These are phyloP conservation scores for Thumatha senex DNA, from an alignment of 2,888 invertebrate species.

Conservation along the genomic window DNA sequence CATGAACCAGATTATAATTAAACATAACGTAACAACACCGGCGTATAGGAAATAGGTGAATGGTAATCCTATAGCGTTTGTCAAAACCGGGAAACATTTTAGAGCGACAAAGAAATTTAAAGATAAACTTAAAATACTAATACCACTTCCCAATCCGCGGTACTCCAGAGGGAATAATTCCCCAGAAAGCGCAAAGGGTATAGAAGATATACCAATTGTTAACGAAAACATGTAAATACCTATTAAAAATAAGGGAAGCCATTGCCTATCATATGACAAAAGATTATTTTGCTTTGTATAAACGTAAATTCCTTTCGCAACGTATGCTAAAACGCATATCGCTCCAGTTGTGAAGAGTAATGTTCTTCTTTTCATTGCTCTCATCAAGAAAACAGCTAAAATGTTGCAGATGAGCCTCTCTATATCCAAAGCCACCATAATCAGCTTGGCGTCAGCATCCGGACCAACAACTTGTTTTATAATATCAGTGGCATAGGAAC, in stretches of 20 bases:
- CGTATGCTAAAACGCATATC: constrained; percentile 83
- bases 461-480: constrained; percentile 84
- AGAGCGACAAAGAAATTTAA: constrained; percentile 86
- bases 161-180: constrained; percentile 86
- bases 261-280: constrained; percentile 63
- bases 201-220: constrained; percentile 84
- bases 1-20: constrained; percentile 80
- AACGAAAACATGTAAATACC: constrained; percentile 83
- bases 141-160: constrained; percentile 86
- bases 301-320: constrained; percentile 77
- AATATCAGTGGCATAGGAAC: constrained; percentile 87
- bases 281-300: constrained; percentile 57
- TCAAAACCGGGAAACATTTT: constrained; percentile 85
- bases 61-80: constrained; percentile 73
- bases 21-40: constrained; percentile 76
- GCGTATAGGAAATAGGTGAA: constrained; percentile 85
- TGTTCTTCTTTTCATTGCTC: constrained; percentile 83
- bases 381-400: constrained; percentile 84
- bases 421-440: constrained; percentile 85
- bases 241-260: constrained; percentile 76
- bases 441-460: constrained; percentile 84
- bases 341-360: constrained; percentile 83
- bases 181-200: constrained; percentile 89
- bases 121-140: constrained; percentile 85
- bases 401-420: constrained; percentile 85